These are phyloP conservation scores for Chloebia gouldiae DNA, from an alignment of 2,113 vertebrate genomes.

Conservation along the genomic window DNA sequence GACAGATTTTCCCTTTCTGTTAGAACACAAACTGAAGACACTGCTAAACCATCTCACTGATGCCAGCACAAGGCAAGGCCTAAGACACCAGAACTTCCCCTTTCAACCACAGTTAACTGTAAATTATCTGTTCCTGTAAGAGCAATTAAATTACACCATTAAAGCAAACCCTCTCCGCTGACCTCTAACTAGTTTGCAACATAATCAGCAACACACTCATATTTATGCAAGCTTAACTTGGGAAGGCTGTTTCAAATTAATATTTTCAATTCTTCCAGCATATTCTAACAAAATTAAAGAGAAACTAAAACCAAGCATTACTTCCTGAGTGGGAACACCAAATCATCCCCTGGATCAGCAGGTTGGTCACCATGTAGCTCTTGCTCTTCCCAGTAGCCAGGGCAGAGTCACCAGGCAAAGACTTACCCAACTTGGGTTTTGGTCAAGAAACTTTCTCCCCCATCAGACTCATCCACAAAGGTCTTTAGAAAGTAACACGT, in stretches of 20 bases:
- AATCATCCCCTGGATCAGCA: rapidly evolving
- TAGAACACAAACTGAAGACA: not conserved
- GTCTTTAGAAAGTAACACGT: not conserved
- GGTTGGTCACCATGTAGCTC: not conserved
- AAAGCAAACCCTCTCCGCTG: not conserved
- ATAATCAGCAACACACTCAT: not conserved
- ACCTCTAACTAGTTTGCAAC: not conserved
- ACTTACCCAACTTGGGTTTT: not conserved
- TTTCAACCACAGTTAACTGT: not conserved
- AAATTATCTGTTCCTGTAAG: not conserved
- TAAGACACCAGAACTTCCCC: not conserved
- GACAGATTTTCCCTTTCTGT: not conserved
- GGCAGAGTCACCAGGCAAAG: not conserved
- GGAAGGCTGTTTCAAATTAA: not conserved
- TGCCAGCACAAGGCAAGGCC: not conserved
- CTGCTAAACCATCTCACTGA: not conserved
- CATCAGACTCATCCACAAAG: not conserved
- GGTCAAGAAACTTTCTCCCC: not conserved
- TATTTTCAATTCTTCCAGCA: not conserved
- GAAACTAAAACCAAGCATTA: not conserved
- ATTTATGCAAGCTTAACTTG: not conserved
- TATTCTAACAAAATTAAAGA: not conserved
- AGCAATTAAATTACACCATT: not conserved
- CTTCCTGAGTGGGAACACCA: rapidly evolving
- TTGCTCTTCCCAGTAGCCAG: not conserved